phyloP scores from a whole-genome alignment of 2,797 vertebrate genomes.

The Arnoldichthys spilopterus region DNA sequence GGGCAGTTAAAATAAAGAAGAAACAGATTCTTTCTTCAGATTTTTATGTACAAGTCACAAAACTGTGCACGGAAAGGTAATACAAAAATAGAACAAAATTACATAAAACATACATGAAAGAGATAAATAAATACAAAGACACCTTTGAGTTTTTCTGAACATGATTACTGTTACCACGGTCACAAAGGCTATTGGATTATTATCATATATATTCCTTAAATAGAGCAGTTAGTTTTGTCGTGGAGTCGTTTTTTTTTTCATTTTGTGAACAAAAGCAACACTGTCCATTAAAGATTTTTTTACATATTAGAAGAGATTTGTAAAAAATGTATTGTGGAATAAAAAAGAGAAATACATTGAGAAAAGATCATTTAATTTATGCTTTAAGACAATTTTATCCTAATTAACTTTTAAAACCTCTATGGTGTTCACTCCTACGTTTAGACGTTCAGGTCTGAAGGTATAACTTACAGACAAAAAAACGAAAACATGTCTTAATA shows the following conservation, averaged over 20 bases:
- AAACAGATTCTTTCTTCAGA: conserved; percentile 5
- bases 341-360: not conserved
- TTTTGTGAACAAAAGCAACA: not conserved
- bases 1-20: not conserved
- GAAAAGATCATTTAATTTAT: not conserved
- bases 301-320: conserved; percentile 11
- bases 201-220: conserved; percentile 37
- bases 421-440: not conserved
- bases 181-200: conserved; percentile 29
- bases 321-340: conserved; percentile 7
- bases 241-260: not conserved
- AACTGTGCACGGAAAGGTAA: conserved; percentile 64
- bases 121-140: conserved; percentile 65
- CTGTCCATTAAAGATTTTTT: conserved; percentile 12
- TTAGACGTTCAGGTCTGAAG: conserved; percentile 1
- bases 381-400: conserved; percentile 1
- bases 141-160: conserved; percentile 30
- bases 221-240: conserved; percentile 3
- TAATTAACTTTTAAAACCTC: not conserved
- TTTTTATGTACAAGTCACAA: conserved; percentile 74
- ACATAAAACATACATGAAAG: conserved; percentile 63
- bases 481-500: not conserved
- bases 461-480: not conserved
- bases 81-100: conserved; percentile 71
- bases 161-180: conserved; percentile 31